phyloP scores from a whole-genome alignment of 2,797 vertebrate genomes.

The Emys orbicularis region DNA sequence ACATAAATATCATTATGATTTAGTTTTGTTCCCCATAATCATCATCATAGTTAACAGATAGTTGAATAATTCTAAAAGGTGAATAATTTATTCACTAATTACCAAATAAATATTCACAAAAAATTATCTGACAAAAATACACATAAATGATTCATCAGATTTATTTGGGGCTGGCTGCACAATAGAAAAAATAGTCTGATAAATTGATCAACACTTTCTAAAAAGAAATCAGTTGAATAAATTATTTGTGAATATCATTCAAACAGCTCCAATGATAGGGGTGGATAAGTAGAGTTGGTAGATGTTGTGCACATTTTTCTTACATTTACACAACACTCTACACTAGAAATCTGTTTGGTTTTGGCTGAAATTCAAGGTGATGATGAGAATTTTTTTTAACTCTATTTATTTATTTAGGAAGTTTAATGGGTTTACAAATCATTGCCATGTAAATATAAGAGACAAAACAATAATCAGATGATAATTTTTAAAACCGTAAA shows the following conservation, averaged over 20 bases:
- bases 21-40: neutral
- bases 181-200: neutral
- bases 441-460: neutral
- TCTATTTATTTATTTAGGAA: neutral
- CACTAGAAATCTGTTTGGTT: neutral
- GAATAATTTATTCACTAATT: neutral
- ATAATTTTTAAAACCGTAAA: neutral
- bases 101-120: neutral
- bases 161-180: neutral
- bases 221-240: neutral
- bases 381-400: neutral
- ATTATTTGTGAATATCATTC: neutral
- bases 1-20: neutral
- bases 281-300: neutral
- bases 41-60: neutral
- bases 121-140: fast-evolving
- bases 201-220: neutral
- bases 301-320: neutral
- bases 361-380: neutral
- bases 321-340: neutral
- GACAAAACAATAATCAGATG: neutral
- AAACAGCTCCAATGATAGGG: neutral
- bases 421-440: neutral
- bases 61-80: neutral
- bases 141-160: neutral